A percentile compares a stretch with the other conserved stretches of the same genome.
These are phyloP conservation scores for Sebastes flavidus DNA, from an alignment of 2,797 vertebrate species.

Conservation along the genomic window DNA sequence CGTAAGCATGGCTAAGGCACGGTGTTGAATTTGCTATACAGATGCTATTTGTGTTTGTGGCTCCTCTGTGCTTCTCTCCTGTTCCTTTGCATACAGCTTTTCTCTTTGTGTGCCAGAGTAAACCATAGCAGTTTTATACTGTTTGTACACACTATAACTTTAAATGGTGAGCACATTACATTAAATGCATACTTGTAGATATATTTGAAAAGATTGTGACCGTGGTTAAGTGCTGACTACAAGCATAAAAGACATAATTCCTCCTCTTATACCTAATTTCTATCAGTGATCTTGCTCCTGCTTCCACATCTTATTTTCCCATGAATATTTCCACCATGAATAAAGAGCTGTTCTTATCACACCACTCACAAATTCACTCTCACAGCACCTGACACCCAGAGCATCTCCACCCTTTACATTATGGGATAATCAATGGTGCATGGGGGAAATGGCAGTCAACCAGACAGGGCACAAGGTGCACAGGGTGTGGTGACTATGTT, in stretches of 20 bases:
- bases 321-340: background rate
- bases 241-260: background rate
- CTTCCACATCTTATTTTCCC: background rate
- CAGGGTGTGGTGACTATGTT: conserved; percentile 54
- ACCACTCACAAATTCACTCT: background rate
- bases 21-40: background rate
- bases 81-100: background rate
- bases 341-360: background rate
- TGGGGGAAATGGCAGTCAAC: conserved; percentile 40
- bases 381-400: conserved; percentile 18
- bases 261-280: background rate
- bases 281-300: background rate
- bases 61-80: background rate
- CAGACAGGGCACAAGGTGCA: conserved; percentile 39
- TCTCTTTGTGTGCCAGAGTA: background rate
- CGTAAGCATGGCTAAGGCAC: background rate
- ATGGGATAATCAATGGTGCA: conserved; percentile 42
- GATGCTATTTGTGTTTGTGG: background rate
- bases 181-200: background rate
- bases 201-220: background rate
- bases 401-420: conserved; percentile 30
- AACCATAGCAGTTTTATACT: background rate
- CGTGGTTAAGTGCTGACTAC: background rate
- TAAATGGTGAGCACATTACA: background rate
- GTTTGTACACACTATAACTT: background rate